These are phyloP conservation scores for Hippocampus abdominalis DNA, from an alignment of 2,113 vertebrate genomes.

Conservation along the genomic window DNA sequence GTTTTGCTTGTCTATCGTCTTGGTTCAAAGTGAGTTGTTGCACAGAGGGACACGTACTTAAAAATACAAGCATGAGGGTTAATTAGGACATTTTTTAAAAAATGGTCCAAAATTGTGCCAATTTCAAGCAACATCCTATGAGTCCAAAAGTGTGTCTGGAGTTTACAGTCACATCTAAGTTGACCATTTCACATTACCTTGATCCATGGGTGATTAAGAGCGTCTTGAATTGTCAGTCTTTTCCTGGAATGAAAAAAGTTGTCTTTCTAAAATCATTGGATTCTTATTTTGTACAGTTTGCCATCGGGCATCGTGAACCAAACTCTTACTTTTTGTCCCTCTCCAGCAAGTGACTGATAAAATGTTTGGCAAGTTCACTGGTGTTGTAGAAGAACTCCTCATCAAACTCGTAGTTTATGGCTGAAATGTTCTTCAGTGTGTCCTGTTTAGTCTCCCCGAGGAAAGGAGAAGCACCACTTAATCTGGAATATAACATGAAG, in stretches of 20 bases:
- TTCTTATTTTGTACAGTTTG: background rate
- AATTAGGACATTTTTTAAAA: background rate
- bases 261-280: background rate
- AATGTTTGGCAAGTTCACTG: conserved; percentile 89
- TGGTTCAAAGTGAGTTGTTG: too few relatives aligned
- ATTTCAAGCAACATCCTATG: background rate
- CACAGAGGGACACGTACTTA: too few relatives aligned
- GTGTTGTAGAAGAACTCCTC: conserved; percentile 96
- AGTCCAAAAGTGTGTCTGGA: background rate
- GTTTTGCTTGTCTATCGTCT: too few relatives aligned
- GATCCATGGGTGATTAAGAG: conserved; percentile 91
- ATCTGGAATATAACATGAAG: conserved; percentile 59
- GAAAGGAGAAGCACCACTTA: conserved; percentile 94
- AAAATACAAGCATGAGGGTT: too few relatives aligned
- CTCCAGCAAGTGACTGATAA: conserved; percentile 88
- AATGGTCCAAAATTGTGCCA: background rate
- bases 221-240: conserved; percentile 87
- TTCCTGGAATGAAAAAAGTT: conserved; percentile 74
- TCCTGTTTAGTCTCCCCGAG: conserved; percentile 95
- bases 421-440: conserved; percentile 89
- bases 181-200: conserved; percentile 73
- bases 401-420: conserved; percentile 90
- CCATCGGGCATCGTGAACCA: background rate
- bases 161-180: background rate
- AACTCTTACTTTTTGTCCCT: conserved; percentile 76